phyloP scores from a whole-genome alignment of 2,113 vertebrate species.

The Menidia beryllina region DNA sequence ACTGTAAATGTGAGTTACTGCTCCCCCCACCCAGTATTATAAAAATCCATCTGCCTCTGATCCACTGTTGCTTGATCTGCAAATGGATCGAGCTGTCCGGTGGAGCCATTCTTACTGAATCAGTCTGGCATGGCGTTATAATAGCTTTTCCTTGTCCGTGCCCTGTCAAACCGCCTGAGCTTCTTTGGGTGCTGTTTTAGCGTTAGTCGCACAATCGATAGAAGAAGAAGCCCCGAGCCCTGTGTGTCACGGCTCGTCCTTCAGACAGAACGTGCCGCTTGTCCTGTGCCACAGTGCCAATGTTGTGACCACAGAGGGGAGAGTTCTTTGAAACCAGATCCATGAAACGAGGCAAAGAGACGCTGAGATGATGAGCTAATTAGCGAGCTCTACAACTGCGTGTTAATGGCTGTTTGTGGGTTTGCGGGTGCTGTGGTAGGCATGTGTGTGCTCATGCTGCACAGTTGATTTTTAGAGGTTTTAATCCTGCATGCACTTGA shows the following conservation, averaged over 20 bases:
- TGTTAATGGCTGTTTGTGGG: slow-evolving; percentile 52
- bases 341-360: slow-evolving; percentile 35
- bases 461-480: slow-evolving; percentile 53
- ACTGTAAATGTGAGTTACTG: slow-evolving; percentile 37
- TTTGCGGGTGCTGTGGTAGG: slow-evolving; percentile 30
- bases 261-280: slow-evolving; percentile 37
- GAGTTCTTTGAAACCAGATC: slow-evolving; percentile 44
- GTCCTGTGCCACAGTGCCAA: slow-evolving; percentile 18
- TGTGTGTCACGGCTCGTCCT: slow-evolving; percentile 38
- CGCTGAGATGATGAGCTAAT: slow-evolving; percentile 64
- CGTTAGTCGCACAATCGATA: slow-evolving; percentile 52
- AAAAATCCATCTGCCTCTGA: slow-evolving; percentile 48
- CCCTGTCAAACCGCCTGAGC: slow-evolving; percentile 78
- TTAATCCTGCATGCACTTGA: slow-evolving; percentile 70
- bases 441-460: slow-evolving; percentile 24
- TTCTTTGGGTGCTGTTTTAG: slow-evolving; percentile 70
- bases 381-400: slow-evolving; percentile 38
- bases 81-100: slow-evolving; percentile 67
- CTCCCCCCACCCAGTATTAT: slow-evolving; percentile 41
- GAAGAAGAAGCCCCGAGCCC: slow-evolving; percentile 48
- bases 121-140: slow-evolving; percentile 65
- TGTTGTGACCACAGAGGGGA: slow-evolving; percentile 29
- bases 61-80: slow-evolving; percentile 59
- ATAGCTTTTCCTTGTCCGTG: slow-evolving; percentile 78
- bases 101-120: slow-evolving; percentile 61